phyloP scores from a whole-genome alignment of 2,888 invertebrate species.

The Odontothrips loti region DNA sequence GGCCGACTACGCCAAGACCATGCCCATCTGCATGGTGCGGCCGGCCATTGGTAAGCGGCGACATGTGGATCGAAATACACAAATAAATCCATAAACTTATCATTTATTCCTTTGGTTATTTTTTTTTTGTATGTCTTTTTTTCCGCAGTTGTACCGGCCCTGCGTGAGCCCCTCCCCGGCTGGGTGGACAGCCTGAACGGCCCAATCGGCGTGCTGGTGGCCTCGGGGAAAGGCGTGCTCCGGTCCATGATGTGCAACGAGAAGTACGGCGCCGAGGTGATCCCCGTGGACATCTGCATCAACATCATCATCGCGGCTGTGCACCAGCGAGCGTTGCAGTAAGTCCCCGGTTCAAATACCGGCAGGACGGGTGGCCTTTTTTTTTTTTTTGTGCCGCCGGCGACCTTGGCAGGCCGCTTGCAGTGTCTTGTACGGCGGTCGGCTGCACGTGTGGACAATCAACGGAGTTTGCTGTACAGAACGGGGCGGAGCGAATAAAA shows the following conservation, averaged over 20 bases:
- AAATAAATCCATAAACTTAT: no score
- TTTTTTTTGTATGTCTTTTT: no score
- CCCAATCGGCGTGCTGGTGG: slow-evolving; percentile 79
- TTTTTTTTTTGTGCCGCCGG: no score
- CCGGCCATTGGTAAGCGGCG: slow-evolving; percentile 79
- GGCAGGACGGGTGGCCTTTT: no score
- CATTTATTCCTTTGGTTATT: no score
- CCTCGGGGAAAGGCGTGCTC: slow-evolving; percentile 80
- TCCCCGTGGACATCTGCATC: slow-evolving; percentile 75
- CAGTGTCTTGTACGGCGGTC: no score
- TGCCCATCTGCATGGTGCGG: slow-evolving; percentile 79
- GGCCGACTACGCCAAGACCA: slow-evolving; percentile 58
- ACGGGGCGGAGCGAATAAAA: no score
- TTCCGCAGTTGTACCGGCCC: slow-evolving; percentile 70
- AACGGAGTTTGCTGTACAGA: no score
- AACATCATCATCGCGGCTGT: slow-evolving; percentile 75
- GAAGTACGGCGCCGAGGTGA: slow-evolving; percentile 59
- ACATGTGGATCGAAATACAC: no score
- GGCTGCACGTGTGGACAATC: no score
- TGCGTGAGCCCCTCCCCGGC: slow-evolving; percentile 73
- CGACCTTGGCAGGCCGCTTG: background rate
- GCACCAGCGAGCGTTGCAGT: slow-evolving; percentile 51
- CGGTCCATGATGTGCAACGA: slow-evolving; percentile 75
- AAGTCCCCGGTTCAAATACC: slow-evolving; percentile 4
- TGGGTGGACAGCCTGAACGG: slow-evolving; percentile 92